Evolutionary conservation across 2,797 vertebrate genomes (phyloP).

Genomic region (Gorsachius magnificus): DNA sequence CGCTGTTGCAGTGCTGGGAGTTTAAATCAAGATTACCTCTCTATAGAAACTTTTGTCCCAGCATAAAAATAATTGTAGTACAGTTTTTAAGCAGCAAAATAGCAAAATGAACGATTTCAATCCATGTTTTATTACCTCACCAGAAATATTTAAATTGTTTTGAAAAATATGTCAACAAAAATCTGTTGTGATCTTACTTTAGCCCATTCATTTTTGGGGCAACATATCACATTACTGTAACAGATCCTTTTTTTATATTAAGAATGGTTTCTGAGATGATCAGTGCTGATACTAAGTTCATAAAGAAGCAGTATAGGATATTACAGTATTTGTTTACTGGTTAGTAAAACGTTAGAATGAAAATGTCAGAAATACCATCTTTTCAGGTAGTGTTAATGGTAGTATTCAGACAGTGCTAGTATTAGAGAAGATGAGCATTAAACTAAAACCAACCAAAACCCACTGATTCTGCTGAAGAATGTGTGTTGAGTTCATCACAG

Average conservation of each 20-base stretch:
- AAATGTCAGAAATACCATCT: neutral
- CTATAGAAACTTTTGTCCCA: neutral
- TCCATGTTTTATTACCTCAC: neutral
- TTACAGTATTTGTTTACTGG: neutral
- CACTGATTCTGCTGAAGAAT: rapidly evolving
- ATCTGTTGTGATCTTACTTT: neutral
- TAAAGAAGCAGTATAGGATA: neutral
- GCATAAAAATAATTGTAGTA: neutral
- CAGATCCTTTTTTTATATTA: neutral
- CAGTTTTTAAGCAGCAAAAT: neutral
- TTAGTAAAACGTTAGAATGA: neutral
- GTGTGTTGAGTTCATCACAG: neutral
- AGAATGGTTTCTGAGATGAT: neutral
- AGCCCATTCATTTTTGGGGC: neutral
- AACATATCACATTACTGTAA: neutral
- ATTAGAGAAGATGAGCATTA: neutral
- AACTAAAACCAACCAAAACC: neutral
- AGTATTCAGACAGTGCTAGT: neutral
- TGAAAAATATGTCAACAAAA: neutral
- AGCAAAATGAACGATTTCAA: neutral
- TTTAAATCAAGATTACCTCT: neutral
- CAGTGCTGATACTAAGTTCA: neutral
- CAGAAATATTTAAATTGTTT: neutral
- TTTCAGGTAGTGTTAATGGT: neutral
- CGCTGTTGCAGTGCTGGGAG: neutral